Evolutionary conservation across 2,113 vertebrate species (phyloP), one percentile per base, ranked within the genome.

Genomic region (Plecturocebus donacophilus): DNA sequence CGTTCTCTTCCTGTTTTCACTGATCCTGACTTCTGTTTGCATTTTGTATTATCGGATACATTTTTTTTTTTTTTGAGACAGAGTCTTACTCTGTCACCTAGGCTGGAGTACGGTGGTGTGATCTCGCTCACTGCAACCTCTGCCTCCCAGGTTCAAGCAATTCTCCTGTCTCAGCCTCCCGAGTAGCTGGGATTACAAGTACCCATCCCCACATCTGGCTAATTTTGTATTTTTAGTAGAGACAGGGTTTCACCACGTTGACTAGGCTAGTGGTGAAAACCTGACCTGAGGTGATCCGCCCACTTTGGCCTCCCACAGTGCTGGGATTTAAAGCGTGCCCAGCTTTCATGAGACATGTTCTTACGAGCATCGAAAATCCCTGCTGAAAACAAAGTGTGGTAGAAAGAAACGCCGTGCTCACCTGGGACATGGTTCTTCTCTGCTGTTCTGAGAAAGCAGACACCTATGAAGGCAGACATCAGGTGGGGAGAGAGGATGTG

Each of bases 401-500:
- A 17, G 20, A 73, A 95, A 45, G 85, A 58, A 49, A n/a, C 1
- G 38, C 4, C 73, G 23, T 40, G 73, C 94, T 97, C 54, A 94
- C 92, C 88, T 49, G 88, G 88, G 27, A 73, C 92, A 92, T 75
- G 71, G 20, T 56, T 71, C 45, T 73, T 85, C 88, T 32, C 47
- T 80, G 52, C 45, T 45, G 61, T 49, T 52, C 83, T 77, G 32
- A 77, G 58, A 73, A 83, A 64, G 76, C 25, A 85, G 86, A 81
- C 32, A 92, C 94, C 94, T 97, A 52, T 32, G 35, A 58, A 68
- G 88, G 84, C 45, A 94, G 94, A 84, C 32, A n/a, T 14, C 3
- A 66, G 75, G 58, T 4, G 2, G 56, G n/a, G 45, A 76, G 21
- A 73, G 76, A 90, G 56, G n/a, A 47, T 0, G 0, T 87, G 40